Percentiles rank a stretch among this genome's conserved stretches.
These are phyloP conservation scores for Drosophila anceps DNA, from an alignment of 2,888 invertebrate genomes.

Conservation along the genomic window DNA sequence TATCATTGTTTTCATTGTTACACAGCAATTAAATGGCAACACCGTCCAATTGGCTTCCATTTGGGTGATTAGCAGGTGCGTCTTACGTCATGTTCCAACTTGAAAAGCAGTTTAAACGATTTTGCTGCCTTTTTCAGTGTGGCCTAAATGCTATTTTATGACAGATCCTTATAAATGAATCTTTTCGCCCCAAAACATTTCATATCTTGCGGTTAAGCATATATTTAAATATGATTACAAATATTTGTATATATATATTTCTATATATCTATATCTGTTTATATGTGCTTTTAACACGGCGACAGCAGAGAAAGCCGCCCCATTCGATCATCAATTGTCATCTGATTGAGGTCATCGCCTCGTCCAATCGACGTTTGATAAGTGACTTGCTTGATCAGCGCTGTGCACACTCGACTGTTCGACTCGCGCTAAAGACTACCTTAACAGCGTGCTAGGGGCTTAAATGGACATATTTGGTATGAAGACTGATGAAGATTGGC, in stretches of 20 bases:
- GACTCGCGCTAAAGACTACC: not conserved
- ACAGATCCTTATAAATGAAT: slow-evolving; percentile 5
- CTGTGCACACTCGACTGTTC: not conserved
- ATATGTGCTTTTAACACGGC: slow-evolving; percentile 1
- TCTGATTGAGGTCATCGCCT: slow-evolving; percentile 57
- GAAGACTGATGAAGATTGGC: not conserved
- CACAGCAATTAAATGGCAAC: slow-evolving; percentile 30
- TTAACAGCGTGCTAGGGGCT: not conserved
- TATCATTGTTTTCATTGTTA: slow-evolving; percentile 23
- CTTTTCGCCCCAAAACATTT: not conserved
- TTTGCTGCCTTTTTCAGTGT: slow-evolving; percentile 9
- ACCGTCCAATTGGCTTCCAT: slow-evolving; percentile 52
- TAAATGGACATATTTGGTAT: not conserved
- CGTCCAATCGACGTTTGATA: slow-evolving; percentile 27
- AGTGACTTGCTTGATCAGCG: slow-evolving; percentile 19
- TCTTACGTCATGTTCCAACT: slow-evolving; percentile 43
- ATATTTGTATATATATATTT: slow-evolving; percentile 2
- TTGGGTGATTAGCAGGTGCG: slow-evolving; percentile 31
- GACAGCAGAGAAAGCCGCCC: slow-evolving; percentile 51
- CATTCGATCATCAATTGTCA: slow-evolving; percentile 42
- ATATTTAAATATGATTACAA: slow-evolving; percentile 34
- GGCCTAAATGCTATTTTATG: slow-evolving; percentile 10
- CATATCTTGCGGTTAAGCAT: slow-evolving; percentile 35
- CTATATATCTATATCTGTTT: slow-evolving; percentile 1
- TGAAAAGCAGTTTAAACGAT: slow-evolving; percentile 21